phyloP scores from a whole-genome alignment of 2,888 invertebrate species.

The Nephrocerus scutellatus region DNA sequence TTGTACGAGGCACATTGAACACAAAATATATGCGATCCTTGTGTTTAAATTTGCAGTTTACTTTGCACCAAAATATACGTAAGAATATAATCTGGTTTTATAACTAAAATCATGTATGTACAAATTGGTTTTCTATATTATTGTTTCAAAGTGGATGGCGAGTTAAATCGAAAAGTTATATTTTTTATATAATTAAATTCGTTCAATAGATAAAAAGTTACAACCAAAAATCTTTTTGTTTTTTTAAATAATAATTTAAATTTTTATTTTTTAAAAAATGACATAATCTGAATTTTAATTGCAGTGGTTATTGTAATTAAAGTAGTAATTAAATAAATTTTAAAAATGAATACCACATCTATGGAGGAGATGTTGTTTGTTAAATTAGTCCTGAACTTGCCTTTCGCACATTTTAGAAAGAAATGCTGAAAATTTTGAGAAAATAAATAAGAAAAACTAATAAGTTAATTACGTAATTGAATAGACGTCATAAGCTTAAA shows the following conservation, averaged over 20 bases:
- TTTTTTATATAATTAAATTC: too few relatives aligned
- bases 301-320: conserved; percentile 45
- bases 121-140: too few relatives aligned
- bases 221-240: conserved; percentile 28
- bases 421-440: conserved; percentile 62
- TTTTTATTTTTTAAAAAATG: conserved; percentile 41
- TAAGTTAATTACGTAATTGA: conserved; percentile 4
- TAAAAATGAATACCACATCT: conserved; percentile 46
- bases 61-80: too few relatives aligned
- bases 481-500: too few relatives aligned
- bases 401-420: conserved; percentile 77
- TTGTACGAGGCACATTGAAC: too few relatives aligned
- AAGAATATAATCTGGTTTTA: too few relatives aligned
- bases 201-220: too few relatives aligned
- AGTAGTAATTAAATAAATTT: conserved; percentile 44
- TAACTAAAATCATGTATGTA: too few relatives aligned
- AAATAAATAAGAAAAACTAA: conserved; percentile 25
- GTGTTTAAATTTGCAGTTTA: too few relatives aligned
- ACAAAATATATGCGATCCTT: too few relatives aligned
- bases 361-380: conserved; percentile 39
- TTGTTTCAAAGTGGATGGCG: too few relatives aligned
- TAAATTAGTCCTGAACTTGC: conserved; percentile 42
- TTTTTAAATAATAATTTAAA: conserved; percentile 39
- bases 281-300: conserved; percentile 42
- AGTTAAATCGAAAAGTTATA: too few relatives aligned